These are phyloP conservation scores for Drosophila incognita DNA, from an alignment of 2,888 invertebrate genomes.

Conservation along the genomic window DNA sequence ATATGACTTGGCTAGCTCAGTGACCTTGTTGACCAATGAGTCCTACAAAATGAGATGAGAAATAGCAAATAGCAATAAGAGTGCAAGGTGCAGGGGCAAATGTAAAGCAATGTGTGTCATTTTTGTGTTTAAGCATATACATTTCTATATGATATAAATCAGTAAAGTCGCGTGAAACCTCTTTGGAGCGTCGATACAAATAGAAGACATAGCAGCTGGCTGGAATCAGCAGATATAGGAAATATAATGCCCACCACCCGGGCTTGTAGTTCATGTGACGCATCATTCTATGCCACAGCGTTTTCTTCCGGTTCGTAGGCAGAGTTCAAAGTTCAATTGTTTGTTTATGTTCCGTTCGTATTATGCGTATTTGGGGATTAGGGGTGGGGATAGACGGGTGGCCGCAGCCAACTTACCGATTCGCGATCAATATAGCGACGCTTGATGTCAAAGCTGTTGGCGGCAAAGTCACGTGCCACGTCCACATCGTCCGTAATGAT, in stretches of 20 bases:
- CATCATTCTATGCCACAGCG: conserved; percentile 91
- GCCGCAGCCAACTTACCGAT: conserved; percentile 88
- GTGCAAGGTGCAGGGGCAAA: conserved; percentile 56
- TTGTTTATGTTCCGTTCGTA: conserved; percentile 14
- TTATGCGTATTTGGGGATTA: neutral
- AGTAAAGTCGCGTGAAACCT: conserved; percentile 87
- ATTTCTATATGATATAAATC: neutral
- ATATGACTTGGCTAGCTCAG: conserved; percentile 92
- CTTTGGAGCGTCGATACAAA: conserved; percentile 87
- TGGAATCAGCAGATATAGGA: conserved; percentile 91
- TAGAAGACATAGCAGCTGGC: conserved; percentile 89
- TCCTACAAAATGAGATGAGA: conserved; percentile 87
- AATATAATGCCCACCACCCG: conserved; percentile 92
- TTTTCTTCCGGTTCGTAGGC: conserved; percentile 85
- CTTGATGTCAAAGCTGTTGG: conserved; percentile 93
- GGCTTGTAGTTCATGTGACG: conserved; percentile 91
- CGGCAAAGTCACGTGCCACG: conserved; percentile 92
- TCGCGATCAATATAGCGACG: conserved; percentile 91
- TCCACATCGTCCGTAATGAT: conserved; percentile 93
- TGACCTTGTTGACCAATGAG: conserved; percentile 90
- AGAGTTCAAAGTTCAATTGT: conserved; percentile 28
- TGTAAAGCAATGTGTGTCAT: conserved; percentile 13
- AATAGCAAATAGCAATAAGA: conserved; percentile 55
- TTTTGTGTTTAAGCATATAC: conserved; percentile 20
- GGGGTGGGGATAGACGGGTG: neutral